Percentiles rank a stretch among this genome's conserved stretches.
phyloP scores from a whole-genome alignment of 2,888 invertebrate genomes.

The Eretmocerus hayati region DNA sequence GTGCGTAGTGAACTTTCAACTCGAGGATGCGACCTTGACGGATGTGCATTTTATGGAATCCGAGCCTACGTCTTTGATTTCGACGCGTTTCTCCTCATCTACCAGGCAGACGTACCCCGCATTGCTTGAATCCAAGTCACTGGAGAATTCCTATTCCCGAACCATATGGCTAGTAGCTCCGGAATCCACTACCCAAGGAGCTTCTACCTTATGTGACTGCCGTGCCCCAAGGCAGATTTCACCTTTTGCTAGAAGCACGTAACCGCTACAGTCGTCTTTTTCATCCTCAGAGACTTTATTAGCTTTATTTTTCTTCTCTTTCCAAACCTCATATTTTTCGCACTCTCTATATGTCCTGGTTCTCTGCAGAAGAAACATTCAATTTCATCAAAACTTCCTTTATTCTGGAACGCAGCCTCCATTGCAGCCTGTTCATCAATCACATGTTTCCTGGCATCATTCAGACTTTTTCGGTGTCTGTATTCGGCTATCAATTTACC shows the following conservation, averaged over 20 bases:
- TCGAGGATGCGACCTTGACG: conserved; percentile 2
- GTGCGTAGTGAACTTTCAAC: conserved; percentile 20
- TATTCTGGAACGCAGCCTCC: background rate
- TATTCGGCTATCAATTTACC: no score
- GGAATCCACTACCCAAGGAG: background rate
- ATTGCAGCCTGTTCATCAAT: conserved; percentile 2
- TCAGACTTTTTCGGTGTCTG: conserved; percentile 21
- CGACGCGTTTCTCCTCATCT: background rate
- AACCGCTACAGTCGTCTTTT: no score
- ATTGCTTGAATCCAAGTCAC: background rate
- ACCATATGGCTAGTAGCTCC: no score
- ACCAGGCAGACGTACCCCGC: background rate
- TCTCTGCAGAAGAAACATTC: conserved; percentile 11
- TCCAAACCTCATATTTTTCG: no score
- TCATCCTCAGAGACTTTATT: no score
- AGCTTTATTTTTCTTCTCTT: no score
- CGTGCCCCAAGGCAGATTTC: no score
- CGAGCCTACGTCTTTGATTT: background rate
- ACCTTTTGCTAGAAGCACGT: no score
- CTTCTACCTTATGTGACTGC: background rate
- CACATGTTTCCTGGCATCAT: conserved; percentile 23
- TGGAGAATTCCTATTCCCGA: background rate
- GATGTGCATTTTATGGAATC: conserved; percentile 8
- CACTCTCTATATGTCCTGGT: conserved; percentile 5
- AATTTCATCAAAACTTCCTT: background rate